phyloP scores from a whole-genome alignment of 2,797 vertebrate species.

The Crocidura indochinensis region DNA sequence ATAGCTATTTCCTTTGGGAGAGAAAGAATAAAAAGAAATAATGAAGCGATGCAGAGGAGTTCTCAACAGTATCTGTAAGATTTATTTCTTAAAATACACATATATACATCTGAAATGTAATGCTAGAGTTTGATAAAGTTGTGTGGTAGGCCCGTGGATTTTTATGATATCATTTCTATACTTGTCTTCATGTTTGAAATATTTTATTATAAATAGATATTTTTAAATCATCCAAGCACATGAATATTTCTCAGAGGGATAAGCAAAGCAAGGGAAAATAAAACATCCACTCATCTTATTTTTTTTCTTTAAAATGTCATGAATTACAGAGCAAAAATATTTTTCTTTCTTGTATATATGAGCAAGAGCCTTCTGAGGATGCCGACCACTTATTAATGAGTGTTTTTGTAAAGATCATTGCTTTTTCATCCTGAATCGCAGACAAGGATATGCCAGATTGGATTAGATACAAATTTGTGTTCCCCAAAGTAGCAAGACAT shows the following conservation, averaged over 20 bases:
- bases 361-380: conserved; percentile 68
- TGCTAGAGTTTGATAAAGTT: conserved; percentile 81
- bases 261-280: conserved; percentile 82
- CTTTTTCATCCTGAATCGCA: conserved; percentile 77
- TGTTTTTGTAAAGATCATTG: conserved; percentile 69
- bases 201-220: conserved; percentile 84
- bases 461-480: conserved; percentile 73
- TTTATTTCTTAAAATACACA: conserved; percentile 70
- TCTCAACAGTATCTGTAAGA: conserved; percentile 54
- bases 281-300: conserved; percentile 71
- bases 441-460: conserved; percentile 77
- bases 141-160: conserved; percentile 69
- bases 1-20: conserved; percentile 15
- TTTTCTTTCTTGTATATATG: conserved; percentile 66
- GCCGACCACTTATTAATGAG: conserved; percentile 70
- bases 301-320: conserved; percentile 67
- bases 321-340: conserved; percentile 75
- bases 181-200: conserved; percentile 83
- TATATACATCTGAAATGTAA: conserved; percentile 62
- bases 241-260: conserved; percentile 81
- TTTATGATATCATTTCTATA: conserved; percentile 82
- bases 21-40: conserved; percentile 19
- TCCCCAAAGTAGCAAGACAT: conserved; percentile 81
- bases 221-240: conserved; percentile 82
- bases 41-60: neutral